These are phyloP conservation scores for Rambutsinella grinnellia DNA, from an alignment of 2,888 invertebrate genomes.

Conservation along the genomic window DNA sequence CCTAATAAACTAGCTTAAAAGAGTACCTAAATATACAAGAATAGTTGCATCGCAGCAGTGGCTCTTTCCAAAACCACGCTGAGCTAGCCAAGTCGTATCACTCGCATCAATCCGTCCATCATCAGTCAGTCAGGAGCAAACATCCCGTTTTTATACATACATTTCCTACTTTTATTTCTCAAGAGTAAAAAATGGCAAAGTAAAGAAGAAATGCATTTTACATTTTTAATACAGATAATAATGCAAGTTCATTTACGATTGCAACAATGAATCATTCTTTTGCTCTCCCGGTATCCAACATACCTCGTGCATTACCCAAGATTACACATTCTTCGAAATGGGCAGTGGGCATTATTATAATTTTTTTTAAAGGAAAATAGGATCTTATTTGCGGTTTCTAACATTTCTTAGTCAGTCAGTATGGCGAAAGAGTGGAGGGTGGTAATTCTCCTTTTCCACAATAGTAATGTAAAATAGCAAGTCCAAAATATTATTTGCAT, in stretches of 20 bases:
- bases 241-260: background rate
- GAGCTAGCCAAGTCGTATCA: background rate
- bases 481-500: background rate
- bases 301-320: too few relatives aligned
- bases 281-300: too few relatives aligned
- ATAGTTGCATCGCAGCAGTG: conserved; percentile 17
- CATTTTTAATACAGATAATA: background rate
- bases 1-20: background rate
- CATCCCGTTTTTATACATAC: conserved; percentile 41
- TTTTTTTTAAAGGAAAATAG: background rate
- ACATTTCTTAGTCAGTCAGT: too few relatives aligned
- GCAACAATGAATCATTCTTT: background rate
- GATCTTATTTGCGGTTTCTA: background rate
- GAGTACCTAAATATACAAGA: conserved; percentile 31
- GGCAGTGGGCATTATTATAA: background rate
- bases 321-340: background rate
- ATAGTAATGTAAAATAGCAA: background rate
- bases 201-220: conserved; percentile 26
- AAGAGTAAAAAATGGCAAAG: conserved; percentile 23
- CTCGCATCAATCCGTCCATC: background rate
- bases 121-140: conserved; percentile 28
- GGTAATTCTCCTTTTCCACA: background rate
- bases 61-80: conserved; percentile 16
- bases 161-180: conserved; percentile 42
- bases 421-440: background rate